Base-by-base conservation (phyloP, 2,888 invertebrate genomes). In the Melanchra persicariae region DNA sequence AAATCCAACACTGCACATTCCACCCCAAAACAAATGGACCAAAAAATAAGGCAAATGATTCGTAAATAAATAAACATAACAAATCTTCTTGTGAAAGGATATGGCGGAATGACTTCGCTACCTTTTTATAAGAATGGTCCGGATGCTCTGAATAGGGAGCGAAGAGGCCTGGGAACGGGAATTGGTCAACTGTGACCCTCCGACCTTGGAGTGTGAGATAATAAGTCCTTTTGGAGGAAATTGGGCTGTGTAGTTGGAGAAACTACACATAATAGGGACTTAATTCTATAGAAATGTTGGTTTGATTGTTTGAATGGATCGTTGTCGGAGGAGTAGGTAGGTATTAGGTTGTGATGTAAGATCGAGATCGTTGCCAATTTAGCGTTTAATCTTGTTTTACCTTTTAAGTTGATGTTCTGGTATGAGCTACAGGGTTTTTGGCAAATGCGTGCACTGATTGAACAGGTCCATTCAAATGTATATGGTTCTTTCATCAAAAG, bases 91-190 rank as follows among this genome's bases (percentile, higher is more conserved):
- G 40, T n/a, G 15, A 80, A 77, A 76, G 77, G 77, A 76, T 81
- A 67, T 59, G 45, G 65, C 51, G 34, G 49, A 63, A 57, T 57
- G 76, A 81, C 66, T 59, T 63, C 65, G 17, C 61, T 79, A 81
- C 66, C 79, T 77, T 79, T 77, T 81, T 51, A 81, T 55, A 81
- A 62, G 65, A 71, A 79, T 71, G 55, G 62, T n/a, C 59, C 82
- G 82, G 79, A 79, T 77, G 43, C 30, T 37, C 37, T 55, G 66
- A 71, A 81, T 63, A 34, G 59, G 54, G 54, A 60, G 64, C 30
- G 37, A 54, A 70, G 68, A 49, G 49, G 51, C 17, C 51, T 30
- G 49, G 51, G 49, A 61, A 47, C 34, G 22, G 10, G 58, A 51
- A 59, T 77, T 71, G 78, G 78, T 77, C 82, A 71, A 81, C 59